Percentiles rank a stretch among this genome's conserved stretches.
Conservation (phyloP, 2,888 invertebrate genomes). For the Aphidoletes aphidimyza region DNA sequence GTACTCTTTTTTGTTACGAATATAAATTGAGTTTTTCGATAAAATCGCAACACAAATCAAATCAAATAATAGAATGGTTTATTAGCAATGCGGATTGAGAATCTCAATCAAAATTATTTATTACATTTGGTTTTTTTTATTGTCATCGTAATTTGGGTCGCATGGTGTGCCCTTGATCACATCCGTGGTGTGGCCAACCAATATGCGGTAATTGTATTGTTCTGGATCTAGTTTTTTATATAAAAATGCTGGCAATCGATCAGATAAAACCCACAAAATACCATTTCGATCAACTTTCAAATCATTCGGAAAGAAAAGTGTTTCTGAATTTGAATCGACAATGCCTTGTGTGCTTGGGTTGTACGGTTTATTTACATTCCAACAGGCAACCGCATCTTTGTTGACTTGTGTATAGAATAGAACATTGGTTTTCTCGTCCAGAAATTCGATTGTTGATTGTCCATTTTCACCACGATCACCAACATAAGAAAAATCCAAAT, state of each 20-base stretch:
- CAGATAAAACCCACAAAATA: constrained; percentile 80
- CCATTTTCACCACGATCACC: constrained; percentile 78
- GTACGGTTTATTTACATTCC: constrained; percentile 78
- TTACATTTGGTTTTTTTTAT: neutral
- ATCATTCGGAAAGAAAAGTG: constrained; percentile 82
- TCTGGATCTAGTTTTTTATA: constrained; percentile 72
- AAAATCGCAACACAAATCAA: neutral
- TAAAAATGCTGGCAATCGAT: constrained; percentile 78
- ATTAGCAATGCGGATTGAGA: neutral
- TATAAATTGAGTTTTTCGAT: neutral
- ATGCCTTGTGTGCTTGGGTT: constrained; percentile 73
- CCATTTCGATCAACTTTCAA: constrained; percentile 79
- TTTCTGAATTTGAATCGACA: constrained; percentile 76
- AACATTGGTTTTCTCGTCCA: constrained; percentile 77
- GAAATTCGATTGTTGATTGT: constrained; percentile 78
- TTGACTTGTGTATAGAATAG: constrained; percentile 80
- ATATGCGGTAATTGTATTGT: constrained; percentile 73
- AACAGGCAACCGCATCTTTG: constrained; percentile 80
- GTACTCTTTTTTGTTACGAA: too few relatives aligned
- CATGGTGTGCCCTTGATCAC: constrained; percentile 65
- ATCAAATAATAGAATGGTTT: neutral
- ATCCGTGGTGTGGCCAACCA: constrained; percentile 64
- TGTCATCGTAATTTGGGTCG: constrained; percentile 56
- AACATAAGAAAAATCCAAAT: constrained; percentile 73
- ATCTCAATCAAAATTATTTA: neutral